phyloP scores from a whole-genome alignment of 35 echinoderm and acorn worm species.

The Hemicentrotus pulcherrimus region DNA sequence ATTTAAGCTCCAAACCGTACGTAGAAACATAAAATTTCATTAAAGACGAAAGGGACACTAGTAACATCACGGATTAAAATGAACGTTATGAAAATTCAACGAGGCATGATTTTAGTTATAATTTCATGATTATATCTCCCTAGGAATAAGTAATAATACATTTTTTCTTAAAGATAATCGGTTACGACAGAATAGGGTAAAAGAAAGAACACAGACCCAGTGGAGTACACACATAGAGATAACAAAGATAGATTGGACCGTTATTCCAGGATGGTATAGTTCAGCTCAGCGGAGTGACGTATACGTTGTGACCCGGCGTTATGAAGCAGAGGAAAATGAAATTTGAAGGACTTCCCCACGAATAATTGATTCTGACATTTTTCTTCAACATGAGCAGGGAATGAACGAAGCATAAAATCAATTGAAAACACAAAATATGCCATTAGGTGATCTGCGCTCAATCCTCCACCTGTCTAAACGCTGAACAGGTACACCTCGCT shows the following conservation, averaged over 20 bases:
- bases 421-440: constrained; percentile 19
- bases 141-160: too few species aligned
- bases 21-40: too few species aligned
- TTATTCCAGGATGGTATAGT: not conserved
- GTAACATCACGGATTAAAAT: too few species aligned
- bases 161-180: too few species aligned
- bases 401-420: not conserved
- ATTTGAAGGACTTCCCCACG: not conserved
- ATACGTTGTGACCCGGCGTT: not conserved
- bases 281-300: not conserved
- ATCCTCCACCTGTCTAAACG: not conserved
- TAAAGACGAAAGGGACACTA: too few species aligned
- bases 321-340: not conserved
- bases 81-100: too few species aligned
- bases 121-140: too few species aligned
- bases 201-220: too few species aligned
- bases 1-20: too few species aligned
- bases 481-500: not conserved
- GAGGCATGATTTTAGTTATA: too few species aligned
- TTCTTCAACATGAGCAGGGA: not conserved
- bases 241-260: not conserved
- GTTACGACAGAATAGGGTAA: too few species aligned
- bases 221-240: not conserved
- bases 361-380: not conserved
- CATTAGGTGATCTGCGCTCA: not conserved